These are phyloP conservation scores for Ceuthmochares aereus DNA, from an alignment of 2,113 vertebrate genomes.

Conservation along the genomic window DNA sequence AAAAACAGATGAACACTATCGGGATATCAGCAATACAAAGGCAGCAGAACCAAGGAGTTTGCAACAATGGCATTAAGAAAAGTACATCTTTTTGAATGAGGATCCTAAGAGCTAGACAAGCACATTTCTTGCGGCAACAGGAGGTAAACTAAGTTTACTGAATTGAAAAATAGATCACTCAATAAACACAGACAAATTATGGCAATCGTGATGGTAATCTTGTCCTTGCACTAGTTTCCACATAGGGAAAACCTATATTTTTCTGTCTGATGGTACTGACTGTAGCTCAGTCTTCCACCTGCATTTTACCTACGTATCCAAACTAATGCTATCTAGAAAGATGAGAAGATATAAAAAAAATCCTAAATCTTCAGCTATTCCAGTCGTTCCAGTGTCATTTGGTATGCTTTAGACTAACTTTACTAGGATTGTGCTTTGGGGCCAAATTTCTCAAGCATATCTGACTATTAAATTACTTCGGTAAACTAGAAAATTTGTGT, in stretches of 20 bases:
- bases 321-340: background rate
- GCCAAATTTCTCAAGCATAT: background rate
- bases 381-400: background rate
- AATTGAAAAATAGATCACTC: background rate
- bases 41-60: background rate
- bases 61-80: background rate
- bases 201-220: background rate
- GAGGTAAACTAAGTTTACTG: background rate
- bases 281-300: background rate
- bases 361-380: background rate
- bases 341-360: background rate
- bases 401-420: background rate
- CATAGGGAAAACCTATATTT: background rate
- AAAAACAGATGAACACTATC: background rate
- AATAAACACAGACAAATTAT: background rate
- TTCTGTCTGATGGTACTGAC: background rate
- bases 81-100: background rate
- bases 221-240: background rate
- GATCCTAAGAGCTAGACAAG: background rate
- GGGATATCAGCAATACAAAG: background rate
- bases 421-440: background rate
- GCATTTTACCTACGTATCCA: background rate
- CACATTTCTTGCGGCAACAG: background rate
- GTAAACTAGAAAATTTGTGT: background rate
- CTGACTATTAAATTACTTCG: background rate